Base-by-base conservation (phyloP, 2,797 vertebrate genomes). In the Poecilia picta region DNA sequence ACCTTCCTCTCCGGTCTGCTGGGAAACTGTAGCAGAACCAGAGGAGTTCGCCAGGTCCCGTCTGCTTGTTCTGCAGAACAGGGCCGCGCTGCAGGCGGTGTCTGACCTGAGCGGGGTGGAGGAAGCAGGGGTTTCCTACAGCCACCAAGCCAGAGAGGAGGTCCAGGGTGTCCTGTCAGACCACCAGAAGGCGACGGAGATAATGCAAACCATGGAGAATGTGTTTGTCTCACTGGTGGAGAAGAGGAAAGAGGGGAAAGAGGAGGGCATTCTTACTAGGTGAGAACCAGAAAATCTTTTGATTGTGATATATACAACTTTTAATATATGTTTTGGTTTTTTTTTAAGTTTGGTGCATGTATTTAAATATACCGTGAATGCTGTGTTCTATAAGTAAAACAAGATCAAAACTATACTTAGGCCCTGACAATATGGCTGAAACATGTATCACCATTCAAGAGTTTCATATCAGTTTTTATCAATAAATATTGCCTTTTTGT, bases 61-160 rank as follows among this genome's bases (percentile, higher is more conserved):
- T n/a, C 86, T 96, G 72, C 92, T 96, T 4, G 89, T 94, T 13
- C 94, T 96, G 57, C 96, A 97, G 90, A 97, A 96, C 91, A 86
- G 95, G 73, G 96, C 95, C 0, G 90, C 95, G 0, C 93, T 97
- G 72, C 92, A 95, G 80, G 93, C 95, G 0, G 90, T 96, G 84
- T 90, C 94, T 73, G 83, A 83, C 74, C 91, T 92, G 73, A 95
- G 95, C 0, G 95, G 95, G 13, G 74, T 96, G 73, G 94, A 92
- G 28, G 95, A 95, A 1, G 93, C 90, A 57, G 94, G 90, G 33
- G 39, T 64, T 8, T 94, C 96, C 10, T 96, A 94, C n/a, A 83
- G 94, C 49, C 79, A 92, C 76, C 95, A 95, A 78, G 95, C 95
- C 76, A 92, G 77, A 66, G 93, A 95, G 39, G 95, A 96, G 66